Evolutionary conservation across 1,140 invertebrate genomes (phyloP), one percentile per base, ranked within the genome.

Genomic region (Achroia grisella): DNA sequence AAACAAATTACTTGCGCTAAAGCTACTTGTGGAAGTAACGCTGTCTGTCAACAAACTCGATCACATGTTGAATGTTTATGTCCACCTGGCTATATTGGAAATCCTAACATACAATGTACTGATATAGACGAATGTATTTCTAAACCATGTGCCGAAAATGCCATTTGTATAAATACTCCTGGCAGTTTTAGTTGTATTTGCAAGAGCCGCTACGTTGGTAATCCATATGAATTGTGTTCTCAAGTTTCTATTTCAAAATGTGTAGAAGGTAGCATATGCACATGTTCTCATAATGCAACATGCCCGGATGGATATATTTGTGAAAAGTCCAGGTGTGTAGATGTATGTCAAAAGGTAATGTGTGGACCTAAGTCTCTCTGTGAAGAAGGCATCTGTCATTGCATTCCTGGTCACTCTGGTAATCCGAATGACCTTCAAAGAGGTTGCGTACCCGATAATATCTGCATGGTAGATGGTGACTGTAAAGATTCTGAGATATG

Each of bases 171-270:
- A 32, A 97, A 97, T 63, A 95, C 93, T 0, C 89, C 91, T 4
- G 95, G 95, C 34, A 92, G 93, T 56, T 97, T 92, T 62, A 94
- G 95, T 66, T 98, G 96, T 74, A 88, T 92, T 1, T 98, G 96
- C 64, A 90, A 92, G 56, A 92, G 92, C 44, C 91, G 91, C 32
- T 94, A 91, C 71, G 90, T 91, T 40, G 95, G 95, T 33, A 95
- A 97, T 88, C 95, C 95, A 0, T 96, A 95, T 64, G 87, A 91
- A 44, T 89, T 91, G 50, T 97, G 95, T 63, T 89, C 90, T 17
- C 86, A 89, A 64, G 83, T 92, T 6, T 88, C 92, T 56, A 87
- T 90, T 30, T 88, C 89, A 12, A 89, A 89, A 39, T 95, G 93
- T 60, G 79, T 88, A 28, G 89, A 94, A 62, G 90, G 92, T 0